Percentiles rank a stretch among this genome's conserved stretches.
phyloP scores from a whole-genome alignment of 1,140 invertebrate species.

The Battus philenor region DNA sequence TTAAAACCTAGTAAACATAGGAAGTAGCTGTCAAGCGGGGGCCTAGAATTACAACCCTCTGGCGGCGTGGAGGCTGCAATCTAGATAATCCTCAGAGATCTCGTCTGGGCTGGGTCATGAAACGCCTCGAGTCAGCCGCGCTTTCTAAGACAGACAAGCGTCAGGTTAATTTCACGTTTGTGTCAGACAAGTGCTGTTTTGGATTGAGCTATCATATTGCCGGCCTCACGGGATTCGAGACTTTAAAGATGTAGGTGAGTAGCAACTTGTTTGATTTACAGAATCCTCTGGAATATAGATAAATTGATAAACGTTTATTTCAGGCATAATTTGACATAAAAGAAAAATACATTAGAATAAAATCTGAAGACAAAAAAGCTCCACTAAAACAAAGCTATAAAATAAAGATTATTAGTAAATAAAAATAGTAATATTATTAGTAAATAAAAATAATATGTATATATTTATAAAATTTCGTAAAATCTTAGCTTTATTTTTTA shows the following conservation, averaged over 20 bases:
- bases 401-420: too few relatives aligned
- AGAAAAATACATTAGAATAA: too few relatives aligned
- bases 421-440: too few relatives aligned
- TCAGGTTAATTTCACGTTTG: not conserved
- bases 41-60: conserved; percentile 9
- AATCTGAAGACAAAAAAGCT: too few relatives aligned
- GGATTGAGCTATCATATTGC: not conserved
- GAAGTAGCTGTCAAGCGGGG: conserved; percentile 7
- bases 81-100: conserved; percentile 7
- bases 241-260: not conserved
- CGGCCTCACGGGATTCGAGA: not conserved
- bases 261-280: not conserved
- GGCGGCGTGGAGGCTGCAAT: conserved; percentile 6
- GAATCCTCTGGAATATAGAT: too few relatives aligned
- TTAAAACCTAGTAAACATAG: conserved; percentile 11
- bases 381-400: too few relatives aligned
- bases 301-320: too few relatives aligned
- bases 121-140: not conserved
- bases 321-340: too few relatives aligned
- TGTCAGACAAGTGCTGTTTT: not conserved
- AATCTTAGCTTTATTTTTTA: too few relatives aligned
- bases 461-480: too few relatives aligned
- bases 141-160: not conserved
- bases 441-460: too few relatives aligned
- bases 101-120: conserved; percentile 1